Evolutionary conservation across 2,888 invertebrate species (phyloP), one percentile per base, ranked within the genome.

Genomic region (Cantharis lateralis): DNA sequence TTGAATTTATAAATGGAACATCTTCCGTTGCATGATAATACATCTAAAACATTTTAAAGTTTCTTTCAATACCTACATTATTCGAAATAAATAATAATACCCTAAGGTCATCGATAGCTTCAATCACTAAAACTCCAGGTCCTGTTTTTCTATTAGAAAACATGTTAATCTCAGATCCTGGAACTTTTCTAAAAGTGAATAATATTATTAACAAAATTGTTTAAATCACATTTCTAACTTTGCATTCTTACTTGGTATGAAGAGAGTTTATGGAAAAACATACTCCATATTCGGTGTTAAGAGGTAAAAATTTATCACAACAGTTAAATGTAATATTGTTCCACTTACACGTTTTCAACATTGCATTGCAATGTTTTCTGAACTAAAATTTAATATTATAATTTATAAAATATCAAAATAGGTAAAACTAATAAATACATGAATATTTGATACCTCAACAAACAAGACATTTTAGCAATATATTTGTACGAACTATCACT

Each of bases 271-370:
- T 90, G 1, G 93, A 91, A 86, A 89, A 93, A 84, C 95, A 95
- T 70, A 88, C 84, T 3, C 95, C 95, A 81, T 92, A 92, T 85
- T 94, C 94, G 0, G 95, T 94, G 81, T 91, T 89, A 16, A 94
- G 84, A 1, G 92, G 92, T 77, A 90, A 87, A 83, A 95, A 95
- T 82, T 92, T 88, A 28, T 92, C 89, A 84, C 95, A 95, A 83
- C 95, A 95, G 81, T 93, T 89, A 82, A 95, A 92, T 10, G 87
- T 83, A 73, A 88, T 83, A 15, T 89, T 89, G 77, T 92, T 92
- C 92, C 94, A 95, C 77, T 87, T 90, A 84, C 95, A 95, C 68
- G 87, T 89, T 48, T 86, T 82, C 79, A 95, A 89, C 5, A 95
- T 85, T 62, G 91, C 88, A 24, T 89, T 84, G 82, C 95, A 95